A percentile compares a stretch with the other conserved stretches of the same genome.
phyloP scores from a whole-genome alignment of 2,797 vertebrate genomes.

The Champsocephalus gunnari region DNA sequence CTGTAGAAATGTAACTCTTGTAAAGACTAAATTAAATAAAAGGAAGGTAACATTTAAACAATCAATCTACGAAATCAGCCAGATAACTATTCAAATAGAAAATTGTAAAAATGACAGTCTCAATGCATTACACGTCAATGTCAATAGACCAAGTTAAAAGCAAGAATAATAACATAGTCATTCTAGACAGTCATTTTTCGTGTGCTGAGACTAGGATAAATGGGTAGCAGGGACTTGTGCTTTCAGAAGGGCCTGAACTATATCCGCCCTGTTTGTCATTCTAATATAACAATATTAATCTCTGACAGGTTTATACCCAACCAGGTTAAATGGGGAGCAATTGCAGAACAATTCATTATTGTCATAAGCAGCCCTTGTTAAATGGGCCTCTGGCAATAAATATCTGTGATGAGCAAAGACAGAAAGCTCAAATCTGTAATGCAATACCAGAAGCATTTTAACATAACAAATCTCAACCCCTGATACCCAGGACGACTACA shows the following conservation, averaged over 20 bases:
- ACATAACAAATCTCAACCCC: conserved; percentile 73
- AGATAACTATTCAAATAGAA: neutral
- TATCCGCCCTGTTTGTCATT: conserved; percentile 70
- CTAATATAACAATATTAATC: conserved; percentile 74
- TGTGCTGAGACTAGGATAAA: conserved; percentile 8
- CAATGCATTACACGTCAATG: neutral
- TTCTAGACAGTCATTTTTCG: neutral
- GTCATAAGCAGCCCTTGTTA: conserved; percentile 72
- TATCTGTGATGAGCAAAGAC: conserved; percentile 80
- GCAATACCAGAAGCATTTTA: conserved; percentile 79
- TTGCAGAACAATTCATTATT: conserved; percentile 81
- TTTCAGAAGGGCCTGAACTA: conserved; percentile 54
- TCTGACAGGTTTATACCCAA: conserved; percentile 79
- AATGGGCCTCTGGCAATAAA: conserved; percentile 85
- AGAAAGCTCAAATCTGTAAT: conserved; percentile 72
- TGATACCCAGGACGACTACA: neutral
- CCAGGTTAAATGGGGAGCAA: conserved; percentile 79
- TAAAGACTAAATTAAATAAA: neutral
- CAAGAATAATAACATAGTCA: neutral
- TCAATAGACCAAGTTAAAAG: neutral
- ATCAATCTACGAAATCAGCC: neutral
- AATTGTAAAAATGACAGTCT: neutral
- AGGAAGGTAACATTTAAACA: neutral
- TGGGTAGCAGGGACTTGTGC: conserved; percentile 28
- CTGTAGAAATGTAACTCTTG: neutral